Base-by-base conservation (phyloP, 2,888 invertebrate genomes). In the Xylota segnis region DNA sequence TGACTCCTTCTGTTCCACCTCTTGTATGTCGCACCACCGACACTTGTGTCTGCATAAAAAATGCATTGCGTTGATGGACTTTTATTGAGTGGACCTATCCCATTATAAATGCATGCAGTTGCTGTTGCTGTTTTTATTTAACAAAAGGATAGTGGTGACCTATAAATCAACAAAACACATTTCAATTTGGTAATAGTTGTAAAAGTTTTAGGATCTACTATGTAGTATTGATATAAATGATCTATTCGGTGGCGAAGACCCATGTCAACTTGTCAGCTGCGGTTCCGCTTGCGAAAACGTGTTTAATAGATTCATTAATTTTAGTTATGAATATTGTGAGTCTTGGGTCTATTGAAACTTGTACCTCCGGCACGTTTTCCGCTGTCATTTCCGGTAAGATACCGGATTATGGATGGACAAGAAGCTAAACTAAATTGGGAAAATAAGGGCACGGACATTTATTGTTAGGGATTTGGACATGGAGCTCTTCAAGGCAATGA, bases 11-110 rank as follows among this genome's bases (percentile, higher is more conserved):
- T 2, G 10, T 63, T 23, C 7, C 14, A 3, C 23, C 23, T 23
- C 23, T 1, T 37, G 10, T 10, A 14, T 14, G 23, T 12, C 4
- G 6, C 3, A 27, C 23, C 27, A 27, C 14, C 14, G 18, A 14
- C 45, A 45, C 45, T 29, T 14, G 43, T 9, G 0, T 4, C n/a
- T n/a, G n/a, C n/a, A 61, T 45, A 14, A 12, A 45, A 29, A 29
- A 45, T 61, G n/a, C 63, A 63, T 16, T 16, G 45, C 12, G 63
- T 63, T 63, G 45, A 63, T 63, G 45, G 45, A 43, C 18, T 43
- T 61, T 61, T 43, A 27, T 43, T 27, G 27, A 61, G 45, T 23
- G 59, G 16, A 59, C 37, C 40, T 16, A 18, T 29, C 10, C 45
- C 61, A 45, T 63, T 63, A 45, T 45, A 27, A 63, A 45, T 45